These are phyloP conservation scores for Hexactinellida sp. DNA, from an alignment of 37 sponge, comb jelly and placozoan genomes.

Conservation along the genomic window DNA sequence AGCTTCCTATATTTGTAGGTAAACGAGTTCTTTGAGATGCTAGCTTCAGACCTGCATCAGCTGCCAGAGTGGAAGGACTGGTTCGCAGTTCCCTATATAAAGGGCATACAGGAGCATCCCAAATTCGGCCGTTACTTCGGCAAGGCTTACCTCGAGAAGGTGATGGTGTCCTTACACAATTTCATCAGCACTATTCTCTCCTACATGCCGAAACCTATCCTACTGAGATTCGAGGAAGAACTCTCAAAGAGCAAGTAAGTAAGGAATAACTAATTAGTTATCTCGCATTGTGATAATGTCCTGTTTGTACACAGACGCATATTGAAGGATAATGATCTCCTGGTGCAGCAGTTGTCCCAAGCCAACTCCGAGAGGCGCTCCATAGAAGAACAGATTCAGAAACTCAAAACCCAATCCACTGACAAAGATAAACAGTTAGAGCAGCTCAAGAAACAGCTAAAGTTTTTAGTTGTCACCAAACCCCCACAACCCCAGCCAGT, in stretches of 20 bases:
- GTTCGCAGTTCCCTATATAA: slow-evolving; percentile 79
- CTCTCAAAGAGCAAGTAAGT: not conserved
- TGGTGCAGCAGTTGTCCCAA: not conserved
- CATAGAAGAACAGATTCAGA: not conserved
- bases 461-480: not conserved
- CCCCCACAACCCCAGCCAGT: no score
- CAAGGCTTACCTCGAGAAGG: slow-evolving; percentile 63
- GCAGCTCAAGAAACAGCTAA: not conserved
- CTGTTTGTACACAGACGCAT: not conserved
- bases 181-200: slow-evolving; percentile 79
- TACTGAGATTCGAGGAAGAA: slow-evolving; percentile 9
- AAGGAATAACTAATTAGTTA: not conserved
- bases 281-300: not conserved
- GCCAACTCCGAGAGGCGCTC: slow-evolving; percentile 7
- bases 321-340: not conserved
- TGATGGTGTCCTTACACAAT: slow-evolving; percentile 63
- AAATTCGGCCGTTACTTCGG: slow-evolving; percentile 64
- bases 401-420: not conserved
- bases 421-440: not conserved
- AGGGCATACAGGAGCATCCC: slow-evolving; percentile 57
- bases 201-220: slow-evolving; percentile 49
- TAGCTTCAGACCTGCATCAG: slow-evolving; percentile 34
- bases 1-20: slow-evolving; percentile 21
- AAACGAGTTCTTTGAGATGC: slow-evolving; percentile 61
- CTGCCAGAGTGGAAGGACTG: slow-evolving; percentile 88